A percentile compares a stretch with the other conserved stretches of the same genome.
Evolutionary conservation across 2,797 vertebrate genomes (phyloP).

Genomic region (Pogoniulus pusillus): DNA sequence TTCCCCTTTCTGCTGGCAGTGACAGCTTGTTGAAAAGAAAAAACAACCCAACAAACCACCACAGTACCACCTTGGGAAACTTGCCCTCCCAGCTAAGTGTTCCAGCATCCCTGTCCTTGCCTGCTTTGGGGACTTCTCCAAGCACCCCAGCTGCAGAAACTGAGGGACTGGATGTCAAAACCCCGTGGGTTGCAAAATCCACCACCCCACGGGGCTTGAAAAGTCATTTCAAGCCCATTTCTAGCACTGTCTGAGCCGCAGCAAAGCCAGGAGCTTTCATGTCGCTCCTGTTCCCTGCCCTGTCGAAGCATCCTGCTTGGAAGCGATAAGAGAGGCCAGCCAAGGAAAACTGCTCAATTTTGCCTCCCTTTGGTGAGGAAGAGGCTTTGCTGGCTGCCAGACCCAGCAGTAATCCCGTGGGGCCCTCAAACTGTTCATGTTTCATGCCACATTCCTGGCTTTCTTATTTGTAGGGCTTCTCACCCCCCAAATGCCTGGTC

Average conservation of each 20-base stretch:
- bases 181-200: background rate
- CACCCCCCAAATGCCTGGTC: background rate
- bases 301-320: background rate
- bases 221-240: background rate
- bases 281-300: background rate
- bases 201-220: background rate
- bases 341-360: conserved; percentile 41
- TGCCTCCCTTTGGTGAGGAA: background rate
- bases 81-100: background rate
- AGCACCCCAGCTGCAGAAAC: background rate
- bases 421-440: background rate
- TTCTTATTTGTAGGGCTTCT: background rate
- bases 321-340: background rate
- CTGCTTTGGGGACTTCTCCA: background rate
- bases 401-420: background rate
- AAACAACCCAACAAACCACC: background rate
- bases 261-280: background rate
- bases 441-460: background rate
- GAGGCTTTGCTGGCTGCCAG: conserved; percentile 12
- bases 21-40: background rate
- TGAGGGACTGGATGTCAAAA: background rate
- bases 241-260: background rate
- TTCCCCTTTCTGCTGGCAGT: background rate
- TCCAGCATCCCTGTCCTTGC: background rate
- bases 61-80: conserved; percentile 57